phyloP scores from a whole-genome alignment of 2,888 invertebrate species.

The Capitulum mitella region DNA sequence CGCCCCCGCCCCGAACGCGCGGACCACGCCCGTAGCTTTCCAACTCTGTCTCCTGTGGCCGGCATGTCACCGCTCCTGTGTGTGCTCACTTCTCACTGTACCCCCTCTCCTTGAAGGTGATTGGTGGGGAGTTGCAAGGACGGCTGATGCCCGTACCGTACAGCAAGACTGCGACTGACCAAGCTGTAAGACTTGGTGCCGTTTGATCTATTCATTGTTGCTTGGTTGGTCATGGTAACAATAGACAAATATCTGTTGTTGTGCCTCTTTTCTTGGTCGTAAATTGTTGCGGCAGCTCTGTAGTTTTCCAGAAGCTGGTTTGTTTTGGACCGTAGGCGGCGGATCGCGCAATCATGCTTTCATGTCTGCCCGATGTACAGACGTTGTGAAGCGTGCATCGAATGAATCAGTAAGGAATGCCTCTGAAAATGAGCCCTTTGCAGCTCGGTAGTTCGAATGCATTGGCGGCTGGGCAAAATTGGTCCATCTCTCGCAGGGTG shows the following conservation, averaged over 20 bases:
- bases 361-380: background rate
- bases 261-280: conserved; percentile 5
- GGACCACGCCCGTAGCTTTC: conserved; percentile 37
- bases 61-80: conserved; percentile 22
- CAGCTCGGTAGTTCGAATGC: conserved; percentile 8
- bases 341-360: background rate
- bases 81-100: conserved; percentile 60
- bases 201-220: conserved; percentile 8
- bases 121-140: conserved; percentile 99
- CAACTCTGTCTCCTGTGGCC: conserved; percentile 41
- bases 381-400: background rate
- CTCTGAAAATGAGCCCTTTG: background rate
- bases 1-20: background rate
- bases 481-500: no score
- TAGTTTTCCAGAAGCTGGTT: background rate
- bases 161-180: conserved; percentile 99
- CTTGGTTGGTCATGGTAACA: background rate
- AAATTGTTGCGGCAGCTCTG: conserved; percentile 9
- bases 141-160: conserved; percentile 99
- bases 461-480: background rate
- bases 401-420: background rate
- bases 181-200: conserved; percentile 74
- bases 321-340: background rate
- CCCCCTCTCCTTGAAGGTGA: conserved; percentile 95
- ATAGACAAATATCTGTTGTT: background rate